Percentiles rank a stretch among this genome's conserved stretches.
phyloP scores from a whole-genome alignment of 2,888 invertebrate species.

The Chymomyza procnemis region DNA sequence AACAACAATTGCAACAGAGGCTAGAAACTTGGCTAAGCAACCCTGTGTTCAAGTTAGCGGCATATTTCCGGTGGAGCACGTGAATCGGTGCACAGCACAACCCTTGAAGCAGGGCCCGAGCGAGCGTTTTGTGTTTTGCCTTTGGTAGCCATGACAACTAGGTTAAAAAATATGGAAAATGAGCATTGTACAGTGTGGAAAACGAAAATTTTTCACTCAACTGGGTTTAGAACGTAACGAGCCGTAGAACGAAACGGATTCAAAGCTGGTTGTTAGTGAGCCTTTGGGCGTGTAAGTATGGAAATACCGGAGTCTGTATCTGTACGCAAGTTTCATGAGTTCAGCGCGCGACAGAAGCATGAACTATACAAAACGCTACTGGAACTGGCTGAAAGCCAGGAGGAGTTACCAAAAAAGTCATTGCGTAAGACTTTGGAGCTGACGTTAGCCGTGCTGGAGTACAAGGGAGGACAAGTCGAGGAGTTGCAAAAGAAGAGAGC shows the following conservation, averaged over 20 bases:
- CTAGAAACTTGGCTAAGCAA: slow-evolving; percentile 10
- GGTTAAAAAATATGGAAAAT: slow-evolving; percentile 11
- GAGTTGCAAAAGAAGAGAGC: slow-evolving; percentile 49
- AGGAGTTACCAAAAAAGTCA: slow-evolving; percentile 75
- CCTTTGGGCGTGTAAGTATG: slow-evolving; percentile 56
- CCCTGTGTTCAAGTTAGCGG: slow-evolving; percentile 24
- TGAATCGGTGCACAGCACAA: slow-evolving; percentile 50
- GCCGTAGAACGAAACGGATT: slow-evolving; percentile 33
- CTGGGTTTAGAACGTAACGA: slow-evolving; percentile 49
- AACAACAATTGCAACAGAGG: slow-evolving; percentile 31
- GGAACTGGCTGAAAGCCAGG: slow-evolving; percentile 59
- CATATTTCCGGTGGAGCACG: slow-evolving; percentile 61
- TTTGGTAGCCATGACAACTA: slow-evolving; percentile 57
- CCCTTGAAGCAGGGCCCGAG: slow-evolving; percentile 19
- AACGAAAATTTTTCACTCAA: slow-evolving; percentile 39
- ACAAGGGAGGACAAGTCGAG: slow-evolving; percentile 74
- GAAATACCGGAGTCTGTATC: slow-evolving; percentile 74
- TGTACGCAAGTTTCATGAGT: slow-evolving; percentile 71
- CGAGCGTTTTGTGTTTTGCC: slow-evolving; percentile 48
- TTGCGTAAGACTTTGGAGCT: slow-evolving; percentile 75
- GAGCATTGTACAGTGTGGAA: slow-evolving; percentile 21
- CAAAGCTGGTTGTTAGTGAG: slow-evolving; percentile 5
- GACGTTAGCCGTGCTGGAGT: slow-evolving; percentile 70
- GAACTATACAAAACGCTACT: slow-evolving; percentile 74
- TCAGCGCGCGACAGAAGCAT: slow-evolving; percentile 69